phyloP scores from a whole-genome alignment of 2,113 vertebrate species.

The Clarias gariepinus region DNA sequence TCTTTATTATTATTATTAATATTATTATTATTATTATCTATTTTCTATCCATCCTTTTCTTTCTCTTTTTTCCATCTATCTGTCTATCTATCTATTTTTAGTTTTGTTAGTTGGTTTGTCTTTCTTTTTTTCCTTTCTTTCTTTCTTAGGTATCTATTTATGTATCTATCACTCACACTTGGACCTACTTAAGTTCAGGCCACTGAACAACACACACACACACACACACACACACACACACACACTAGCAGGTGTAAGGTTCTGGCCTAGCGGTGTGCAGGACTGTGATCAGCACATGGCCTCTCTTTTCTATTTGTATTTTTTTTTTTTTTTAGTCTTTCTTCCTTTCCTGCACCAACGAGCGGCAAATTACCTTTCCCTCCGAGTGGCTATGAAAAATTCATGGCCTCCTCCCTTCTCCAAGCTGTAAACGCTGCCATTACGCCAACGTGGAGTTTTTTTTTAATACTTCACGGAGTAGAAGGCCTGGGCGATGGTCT shows the following conservation, averaged over 20 bases:
- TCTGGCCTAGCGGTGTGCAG: neutral
- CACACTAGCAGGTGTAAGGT: neutral
- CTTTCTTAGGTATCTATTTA: neutral
- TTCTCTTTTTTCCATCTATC: neutral
- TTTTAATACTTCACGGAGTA: neutral
- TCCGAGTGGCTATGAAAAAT: slow-evolving; percentile 55
- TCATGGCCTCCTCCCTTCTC: slow-evolving; percentile 50
- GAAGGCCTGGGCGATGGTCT: slow-evolving; percentile 25
- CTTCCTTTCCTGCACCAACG: slow-evolving; percentile 33
- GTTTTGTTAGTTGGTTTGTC: no score
- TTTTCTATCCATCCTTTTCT: neutral
- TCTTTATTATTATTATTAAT: neutral
- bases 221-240: slow-evolving; percentile 1
- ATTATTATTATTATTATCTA: neutral
- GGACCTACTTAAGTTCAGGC: neutral
- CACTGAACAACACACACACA: neutral
- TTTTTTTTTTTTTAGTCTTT: neutral
- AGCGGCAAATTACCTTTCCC: slow-evolving; percentile 51
- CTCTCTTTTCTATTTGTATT: slow-evolving; percentile 31
- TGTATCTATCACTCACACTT: neutral
- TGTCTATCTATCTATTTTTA: neutral
- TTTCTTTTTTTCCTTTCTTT: neutral
- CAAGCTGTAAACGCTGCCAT: slow-evolving; percentile 45
- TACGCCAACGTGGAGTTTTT: slow-evolving; percentile 52
- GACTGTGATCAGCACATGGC: slow-evolving; percentile 22